Conservation (phyloP, 2,113 vertebrate genomes). For the Plecotus auritus region DNA sequence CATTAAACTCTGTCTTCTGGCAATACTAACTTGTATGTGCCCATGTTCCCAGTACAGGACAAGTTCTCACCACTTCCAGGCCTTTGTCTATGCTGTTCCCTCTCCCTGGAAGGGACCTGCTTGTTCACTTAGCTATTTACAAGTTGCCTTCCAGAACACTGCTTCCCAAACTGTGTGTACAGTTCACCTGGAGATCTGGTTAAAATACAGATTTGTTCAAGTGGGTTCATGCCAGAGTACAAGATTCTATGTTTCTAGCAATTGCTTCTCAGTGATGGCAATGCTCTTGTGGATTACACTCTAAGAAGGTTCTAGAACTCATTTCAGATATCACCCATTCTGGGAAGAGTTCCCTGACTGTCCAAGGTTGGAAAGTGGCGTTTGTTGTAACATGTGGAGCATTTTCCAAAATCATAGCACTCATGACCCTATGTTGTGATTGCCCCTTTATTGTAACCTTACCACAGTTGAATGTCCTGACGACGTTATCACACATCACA, state of each 20-base stretch:
- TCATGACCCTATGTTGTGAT: not conserved
- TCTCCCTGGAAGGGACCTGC: not conserved
- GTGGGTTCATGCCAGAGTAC: rapidly evolving
- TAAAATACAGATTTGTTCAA: not conserved
- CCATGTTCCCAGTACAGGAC: not conserved
- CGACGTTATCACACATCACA: not conserved
- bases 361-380: not conserved
- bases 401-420: no score
- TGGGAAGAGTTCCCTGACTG: not conserved
- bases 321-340: not conserved
- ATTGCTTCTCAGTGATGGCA: not conserved
- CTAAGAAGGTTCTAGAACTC: not conserved
- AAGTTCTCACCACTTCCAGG: not conserved
- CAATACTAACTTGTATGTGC: not conserved
- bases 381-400: not conserved
- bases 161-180: not conserved
- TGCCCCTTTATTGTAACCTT: not conserved
- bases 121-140: not conserved
- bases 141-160: not conserved
- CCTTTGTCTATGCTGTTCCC: not conserved
- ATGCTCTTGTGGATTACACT: not conserved
- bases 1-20: not conserved
- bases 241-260: not conserved
- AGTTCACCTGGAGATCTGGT: not conserved
- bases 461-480: not conserved